Base-by-base conservation (phyloP, 64 coral and sea anemone species). In the Montipora sp. region DNA sequence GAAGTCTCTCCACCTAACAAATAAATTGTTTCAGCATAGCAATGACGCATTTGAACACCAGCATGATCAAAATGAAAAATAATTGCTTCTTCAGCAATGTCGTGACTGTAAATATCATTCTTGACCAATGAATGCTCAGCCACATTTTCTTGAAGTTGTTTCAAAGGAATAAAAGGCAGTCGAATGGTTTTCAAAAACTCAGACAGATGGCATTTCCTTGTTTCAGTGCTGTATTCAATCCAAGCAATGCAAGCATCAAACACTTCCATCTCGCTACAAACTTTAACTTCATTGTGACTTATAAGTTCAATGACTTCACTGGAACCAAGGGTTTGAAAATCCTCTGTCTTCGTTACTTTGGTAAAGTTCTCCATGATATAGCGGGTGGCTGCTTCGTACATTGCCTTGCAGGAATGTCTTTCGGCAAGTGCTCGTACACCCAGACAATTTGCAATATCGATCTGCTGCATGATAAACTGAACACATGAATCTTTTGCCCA, bases 1-100 rank as follows among this genome's bases (percentile, higher is more conserved):
- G 98, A 95, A 13, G 88, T 99, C 80, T 99, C 98, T 12, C 98
- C 98, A 9, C 98, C 98, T 50, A 99, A 77, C 36, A 96, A 81
- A 69, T 96, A 99, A 5, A 99, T 75, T 15, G 89, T 85, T 47
- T 94, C 78, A 24, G 94, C 94, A 75, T 96, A 99, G 0, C 94
- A 99, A 47, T 88, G 50, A 7, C 98, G 81, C 98, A 99, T 99
- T 20, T 89, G 80, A 19, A 96, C 80, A 8, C 98, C 89, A 36
- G 98, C 94, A 72, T 92, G 92, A 16, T 96, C 98, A 69, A 95
- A 96, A 81, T 99, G 98, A 77, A 92, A 95, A 1, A 78, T 92
- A 47, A 75, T 50, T 19, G 98, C 98, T 75, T 99, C 98, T 50
- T 99, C 94, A 19, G 96, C 89, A 8, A 96, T 94, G 20, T 99